phyloP scores from a whole-genome alignment of 2,113 vertebrate species.

The Dromaius novaehollandiae region DNA sequence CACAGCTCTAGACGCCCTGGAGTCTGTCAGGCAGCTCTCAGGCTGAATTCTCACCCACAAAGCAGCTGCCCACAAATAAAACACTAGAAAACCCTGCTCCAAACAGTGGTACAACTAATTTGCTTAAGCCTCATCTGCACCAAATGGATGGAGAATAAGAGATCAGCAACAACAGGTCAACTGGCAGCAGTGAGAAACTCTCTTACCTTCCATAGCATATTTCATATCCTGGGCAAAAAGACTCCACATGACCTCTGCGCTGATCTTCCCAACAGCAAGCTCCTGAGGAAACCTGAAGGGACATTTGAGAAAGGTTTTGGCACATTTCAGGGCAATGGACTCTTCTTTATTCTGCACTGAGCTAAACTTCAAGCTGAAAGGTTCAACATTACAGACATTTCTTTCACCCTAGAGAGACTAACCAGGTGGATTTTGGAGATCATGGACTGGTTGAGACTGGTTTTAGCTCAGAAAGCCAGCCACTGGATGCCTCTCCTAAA shows the following conservation, averaged over 20 bases:
- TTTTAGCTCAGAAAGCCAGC: not conserved
- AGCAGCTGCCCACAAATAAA: not conserved
- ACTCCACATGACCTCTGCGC: constrained; percentile 97
- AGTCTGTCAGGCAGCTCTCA: not conserved
- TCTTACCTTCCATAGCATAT: constrained; percentile 95
- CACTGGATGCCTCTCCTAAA: not conserved
- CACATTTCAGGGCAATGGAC: not conserved
- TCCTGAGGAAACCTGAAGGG: constrained; percentile 93
- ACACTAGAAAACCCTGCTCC: not conserved
- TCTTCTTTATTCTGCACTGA: not conserved
- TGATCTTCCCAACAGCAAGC: constrained; percentile 94
- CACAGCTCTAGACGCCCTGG: not conserved
- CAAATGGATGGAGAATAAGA: not conserved
- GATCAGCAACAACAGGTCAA: not conserved
- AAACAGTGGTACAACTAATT: not conserved
- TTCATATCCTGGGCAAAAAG: constrained; percentile 98
- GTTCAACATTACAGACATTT: not conserved
- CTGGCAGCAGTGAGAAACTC: not conserved
- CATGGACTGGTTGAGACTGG: not conserved
- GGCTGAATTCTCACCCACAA: not conserved
- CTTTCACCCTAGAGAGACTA: not conserved
- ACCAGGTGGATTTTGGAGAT: not conserved
- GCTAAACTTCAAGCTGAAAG: not conserved
- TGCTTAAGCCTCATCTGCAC: not conserved
- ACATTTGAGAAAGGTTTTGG: constrained; percentile 29